These are phyloP conservation scores for Chloropsis hardwickii DNA, from an alignment of 2,113 vertebrate species.

Conservation along the genomic window DNA sequence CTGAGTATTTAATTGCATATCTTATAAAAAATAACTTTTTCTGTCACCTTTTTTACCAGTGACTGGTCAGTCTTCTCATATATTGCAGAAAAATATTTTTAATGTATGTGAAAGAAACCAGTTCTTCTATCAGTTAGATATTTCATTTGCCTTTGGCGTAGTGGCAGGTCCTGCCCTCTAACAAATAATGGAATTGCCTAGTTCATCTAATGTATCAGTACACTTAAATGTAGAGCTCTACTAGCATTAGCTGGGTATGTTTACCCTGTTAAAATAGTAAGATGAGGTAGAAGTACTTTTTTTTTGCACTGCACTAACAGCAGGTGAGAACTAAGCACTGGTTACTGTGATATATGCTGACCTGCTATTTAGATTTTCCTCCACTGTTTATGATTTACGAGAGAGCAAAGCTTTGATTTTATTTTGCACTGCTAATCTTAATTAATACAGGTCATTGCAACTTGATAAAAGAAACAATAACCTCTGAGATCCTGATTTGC, in stretches of 20 bases:
- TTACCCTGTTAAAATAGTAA: neutral
- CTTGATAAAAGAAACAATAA: neutral
- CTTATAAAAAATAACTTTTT: neutral
- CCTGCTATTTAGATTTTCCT: neutral
- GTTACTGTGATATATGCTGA: neutral
- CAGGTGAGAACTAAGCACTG: neutral
- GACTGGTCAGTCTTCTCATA: neutral
- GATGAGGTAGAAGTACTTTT: neutral
- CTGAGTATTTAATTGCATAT: neutral
- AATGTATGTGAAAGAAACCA: rapidly evolving
- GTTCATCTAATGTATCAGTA: neutral
- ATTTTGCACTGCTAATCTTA: neutral
- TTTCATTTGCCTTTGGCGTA: neutral
- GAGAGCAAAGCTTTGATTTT: neutral
- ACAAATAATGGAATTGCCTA: neutral
- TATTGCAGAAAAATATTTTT: neutral
- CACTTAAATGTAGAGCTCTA: neutral
- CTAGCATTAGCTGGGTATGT: neutral
- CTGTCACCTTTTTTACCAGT: neutral
- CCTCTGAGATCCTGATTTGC: neutral
- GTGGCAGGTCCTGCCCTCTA: neutral
- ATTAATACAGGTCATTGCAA: neutral
- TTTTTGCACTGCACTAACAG: neutral
- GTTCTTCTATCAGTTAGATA: neutral
- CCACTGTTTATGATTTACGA: neutral